Evolutionary conservation across 35 echinoderm and acorn worm genomes (phyloP), one percentile per base, ranked within the genome.

Genomic region (Antedon bifida): DNA sequence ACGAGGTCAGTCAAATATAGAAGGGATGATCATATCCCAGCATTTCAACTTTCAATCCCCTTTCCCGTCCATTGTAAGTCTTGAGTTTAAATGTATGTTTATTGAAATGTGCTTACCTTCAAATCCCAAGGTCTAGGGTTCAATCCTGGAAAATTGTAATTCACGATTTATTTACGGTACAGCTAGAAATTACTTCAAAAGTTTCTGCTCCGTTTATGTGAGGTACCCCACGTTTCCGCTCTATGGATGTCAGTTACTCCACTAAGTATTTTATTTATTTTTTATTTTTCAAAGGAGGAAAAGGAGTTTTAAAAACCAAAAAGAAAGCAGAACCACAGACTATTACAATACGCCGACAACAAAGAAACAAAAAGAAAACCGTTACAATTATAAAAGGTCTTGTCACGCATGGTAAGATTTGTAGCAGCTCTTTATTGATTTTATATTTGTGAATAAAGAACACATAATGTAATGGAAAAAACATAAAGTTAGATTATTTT

Each of bases 311-410:
- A 12, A 97, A 97, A 82, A 84, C 90, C 0, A 97, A 92, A 82
- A 97, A 97, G 85, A 92, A 92, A 85, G 84, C 82, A 30, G 94
- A 91, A 76, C 90, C 90, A 42, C 87, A 92, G 51, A 97, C 38
- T n/a, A 85, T 97, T 7, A 90, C 94, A 39, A 82, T 97, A 23
- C 35, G 79, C 7, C 84, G 94, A 81, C 81, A 89, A 30, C 79
- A 84, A 34, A 84, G 90, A 55, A 89, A 92, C 34, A 97, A 92
- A 77, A 90, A 84, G 81, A 97, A 97, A 83, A 89, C 77, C 85
- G 90, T 92, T 38, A 97, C 94, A 16, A 82, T 92, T 31, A 84
- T 97, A 82, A 82, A 75, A 78, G 94, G 90, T 30, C 46, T 97
- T 31, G 84, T 78, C 19, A 92, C 94, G 82, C 90, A 90, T 80